phyloP scores from a whole-genome alignment of 64 coral and sea anemone species.

The Montipora efflorescens region DNA sequence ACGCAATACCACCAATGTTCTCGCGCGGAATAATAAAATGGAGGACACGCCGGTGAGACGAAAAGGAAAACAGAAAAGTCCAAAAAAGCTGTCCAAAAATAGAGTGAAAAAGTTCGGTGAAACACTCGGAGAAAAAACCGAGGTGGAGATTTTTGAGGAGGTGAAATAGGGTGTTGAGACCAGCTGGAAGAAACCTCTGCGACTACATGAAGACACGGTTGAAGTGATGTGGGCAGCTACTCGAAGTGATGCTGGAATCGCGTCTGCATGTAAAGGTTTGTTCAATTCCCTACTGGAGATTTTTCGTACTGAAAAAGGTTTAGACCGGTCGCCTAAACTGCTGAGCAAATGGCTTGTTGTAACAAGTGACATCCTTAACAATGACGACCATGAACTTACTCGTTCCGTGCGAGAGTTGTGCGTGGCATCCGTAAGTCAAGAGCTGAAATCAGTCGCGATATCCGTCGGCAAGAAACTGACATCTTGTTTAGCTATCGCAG shows the following conservation, averaged over 20 bases:
- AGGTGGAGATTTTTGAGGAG: too few species aligned
- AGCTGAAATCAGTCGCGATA: not conserved
- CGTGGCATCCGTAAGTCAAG: not conserved
- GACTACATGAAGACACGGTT: too few species aligned
- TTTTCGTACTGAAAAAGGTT: slow-evolving; percentile 15
- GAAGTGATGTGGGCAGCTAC: too few species aligned
- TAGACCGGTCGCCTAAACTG: slow-evolving; percentile 29
- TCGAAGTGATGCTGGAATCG: too few species aligned
- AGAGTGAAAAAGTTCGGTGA: too few species aligned
- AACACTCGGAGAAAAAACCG: too few species aligned
- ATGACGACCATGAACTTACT: slow-evolving; percentile 24
- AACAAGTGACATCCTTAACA: slow-evolving; percentile 6
- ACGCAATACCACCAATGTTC: not conserved
- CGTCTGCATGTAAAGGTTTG: not conserved
- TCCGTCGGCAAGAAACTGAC: not conserved
- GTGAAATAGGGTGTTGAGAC: too few species aligned
- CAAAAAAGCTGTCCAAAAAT: not conserved
- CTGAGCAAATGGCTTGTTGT: not conserved
- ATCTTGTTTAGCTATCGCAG: slow-evolving; percentile 4
- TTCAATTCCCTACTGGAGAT: slow-evolving; percentile 14
- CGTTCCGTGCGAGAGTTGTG: not conserved
- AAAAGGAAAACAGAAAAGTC: not conserved
- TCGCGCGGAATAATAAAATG: not conserved
- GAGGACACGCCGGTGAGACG: not conserved
- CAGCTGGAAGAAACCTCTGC: too few species aligned